These are phyloP conservation scores for Busseola fusca DNA, from an alignment of 2,888 invertebrate genomes.

Conservation along the genomic window DNA sequence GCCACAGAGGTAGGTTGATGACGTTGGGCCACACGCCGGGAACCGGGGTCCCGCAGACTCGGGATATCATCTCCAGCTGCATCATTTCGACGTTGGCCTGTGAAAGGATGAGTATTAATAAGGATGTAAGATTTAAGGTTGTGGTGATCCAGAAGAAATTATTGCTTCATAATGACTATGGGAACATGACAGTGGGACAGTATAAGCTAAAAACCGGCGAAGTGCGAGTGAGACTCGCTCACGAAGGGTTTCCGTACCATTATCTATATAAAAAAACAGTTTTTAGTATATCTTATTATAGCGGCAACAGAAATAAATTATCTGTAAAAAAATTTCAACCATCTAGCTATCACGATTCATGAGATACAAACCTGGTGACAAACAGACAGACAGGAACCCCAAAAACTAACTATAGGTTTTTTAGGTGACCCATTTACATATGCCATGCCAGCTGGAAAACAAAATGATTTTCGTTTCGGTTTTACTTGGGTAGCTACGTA, in stretches of 20 bases:
- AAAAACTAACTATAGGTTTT: not conserved
- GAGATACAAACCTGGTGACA: too few species aligned
- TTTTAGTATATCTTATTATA: too few species aligned
- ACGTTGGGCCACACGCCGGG: constrained; percentile 99
- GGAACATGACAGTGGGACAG: not conserved
- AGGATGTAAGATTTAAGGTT: not conserved
- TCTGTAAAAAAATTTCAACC: too few species aligned
- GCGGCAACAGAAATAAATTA: too few species aligned
- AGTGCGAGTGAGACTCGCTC: too few species aligned
- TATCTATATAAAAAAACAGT: too few species aligned
- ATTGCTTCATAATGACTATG: not conserved
- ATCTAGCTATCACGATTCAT: too few species aligned
- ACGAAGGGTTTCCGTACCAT: too few species aligned
- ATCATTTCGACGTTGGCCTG: constrained; percentile 97
- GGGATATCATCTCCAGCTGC: constrained; percentile 97
- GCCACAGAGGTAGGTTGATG: constrained; percentile 97
- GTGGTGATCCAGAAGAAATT: not conserved
- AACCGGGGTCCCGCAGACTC: constrained; percentile 98
- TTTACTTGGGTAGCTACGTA: too few species aligned
- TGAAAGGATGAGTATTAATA: not conserved
- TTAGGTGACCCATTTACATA: not conserved
- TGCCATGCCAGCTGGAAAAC: not conserved
- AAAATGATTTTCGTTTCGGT: not conserved
- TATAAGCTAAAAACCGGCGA: not conserved
- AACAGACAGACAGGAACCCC: not conserved